Conservation (phyloP, 35 echinoderm and acorn worm species). For the Lytechinus variegatus region DNA sequence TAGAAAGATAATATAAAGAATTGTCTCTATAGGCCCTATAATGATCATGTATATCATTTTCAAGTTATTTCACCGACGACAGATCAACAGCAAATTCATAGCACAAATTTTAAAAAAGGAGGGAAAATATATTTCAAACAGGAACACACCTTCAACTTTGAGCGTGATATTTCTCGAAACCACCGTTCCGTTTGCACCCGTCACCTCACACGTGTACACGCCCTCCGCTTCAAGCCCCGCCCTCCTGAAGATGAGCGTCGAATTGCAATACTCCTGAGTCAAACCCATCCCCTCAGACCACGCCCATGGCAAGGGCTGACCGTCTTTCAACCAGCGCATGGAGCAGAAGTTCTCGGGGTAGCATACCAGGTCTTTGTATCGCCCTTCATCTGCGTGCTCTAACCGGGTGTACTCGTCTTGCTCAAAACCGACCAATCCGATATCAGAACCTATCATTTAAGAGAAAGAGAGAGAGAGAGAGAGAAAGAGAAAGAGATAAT, state of each 20-base stretch:
- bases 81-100: not conserved
- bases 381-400: not conserved
- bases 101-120: not conserved
- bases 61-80: not conserved
- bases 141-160: not conserved
- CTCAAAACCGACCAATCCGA: not conserved
- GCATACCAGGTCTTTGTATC: not conserved
- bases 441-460: not conserved
- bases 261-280: not conserved
- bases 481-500: no score
- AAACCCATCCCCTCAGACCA: not conserved
- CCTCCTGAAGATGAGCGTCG: not conserved
- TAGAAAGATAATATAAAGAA: no score
- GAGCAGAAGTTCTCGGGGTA: slow-evolving; percentile 26
- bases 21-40: not conserved
- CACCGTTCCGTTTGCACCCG: slow-evolving; percentile 7
- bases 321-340: slow-evolving; percentile 23
- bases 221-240: not conserved
- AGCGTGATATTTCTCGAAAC: not conserved
- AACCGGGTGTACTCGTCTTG: not conserved
- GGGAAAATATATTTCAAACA: not conserved
- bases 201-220: slow-evolving; percentile 16
- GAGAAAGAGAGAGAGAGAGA: not conserved
- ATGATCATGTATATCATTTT: not conserved
- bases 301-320: not conserved